phyloP scores from a whole-genome alignment of 1,140 invertebrate species.

The Dreissena rostriformis region DNA sequence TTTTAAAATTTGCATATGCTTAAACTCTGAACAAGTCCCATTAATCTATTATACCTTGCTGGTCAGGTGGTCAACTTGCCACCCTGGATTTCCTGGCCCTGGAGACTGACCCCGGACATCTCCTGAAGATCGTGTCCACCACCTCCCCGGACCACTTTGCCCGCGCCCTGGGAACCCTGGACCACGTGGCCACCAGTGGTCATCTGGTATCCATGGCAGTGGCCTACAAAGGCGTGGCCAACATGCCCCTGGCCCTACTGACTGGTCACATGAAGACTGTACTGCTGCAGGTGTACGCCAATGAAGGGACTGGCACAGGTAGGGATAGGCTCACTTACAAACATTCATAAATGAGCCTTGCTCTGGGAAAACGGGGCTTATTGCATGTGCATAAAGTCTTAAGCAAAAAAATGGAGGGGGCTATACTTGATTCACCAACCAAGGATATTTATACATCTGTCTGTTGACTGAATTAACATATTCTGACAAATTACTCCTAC shows the following conservation, averaged over 20 bases:
- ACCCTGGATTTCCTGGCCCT: slow-evolving; percentile 73
- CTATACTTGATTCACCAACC: too few species aligned
- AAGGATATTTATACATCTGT: too few species aligned
- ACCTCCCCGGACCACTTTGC: slow-evolving; percentile 71
- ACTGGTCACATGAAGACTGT: slow-evolving; percentile 74
- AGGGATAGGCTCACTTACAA: not conserved
- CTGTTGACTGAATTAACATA: too few species aligned
- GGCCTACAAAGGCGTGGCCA: slow-evolving; percentile 71
- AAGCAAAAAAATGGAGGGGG: too few species aligned
- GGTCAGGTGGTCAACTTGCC: slow-evolving; percentile 67
- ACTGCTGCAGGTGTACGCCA: slow-evolving; percentile 68
- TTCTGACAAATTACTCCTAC: too few species aligned
- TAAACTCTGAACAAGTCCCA: too few species aligned
- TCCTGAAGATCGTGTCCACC: slow-evolving; percentile 70
- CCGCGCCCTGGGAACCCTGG: slow-evolving; percentile 50
- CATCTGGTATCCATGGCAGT: slow-evolving; percentile 76
- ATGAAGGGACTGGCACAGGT: slow-evolving; percentile 4
- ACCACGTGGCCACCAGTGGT: slow-evolving; percentile 66
- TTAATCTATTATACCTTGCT: too few species aligned
- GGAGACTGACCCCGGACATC: slow-evolving; percentile 72
- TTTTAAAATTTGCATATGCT: too few species aligned
- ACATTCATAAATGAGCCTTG: too few species aligned
- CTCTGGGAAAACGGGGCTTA: too few species aligned
- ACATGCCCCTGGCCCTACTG: slow-evolving; percentile 72
- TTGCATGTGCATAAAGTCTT: too few species aligned